These are phyloP conservation scores for Monodelphis domestica DNA, from an alignment of 2,797 vertebrate genomes.

Conservation along the genomic window DNA sequence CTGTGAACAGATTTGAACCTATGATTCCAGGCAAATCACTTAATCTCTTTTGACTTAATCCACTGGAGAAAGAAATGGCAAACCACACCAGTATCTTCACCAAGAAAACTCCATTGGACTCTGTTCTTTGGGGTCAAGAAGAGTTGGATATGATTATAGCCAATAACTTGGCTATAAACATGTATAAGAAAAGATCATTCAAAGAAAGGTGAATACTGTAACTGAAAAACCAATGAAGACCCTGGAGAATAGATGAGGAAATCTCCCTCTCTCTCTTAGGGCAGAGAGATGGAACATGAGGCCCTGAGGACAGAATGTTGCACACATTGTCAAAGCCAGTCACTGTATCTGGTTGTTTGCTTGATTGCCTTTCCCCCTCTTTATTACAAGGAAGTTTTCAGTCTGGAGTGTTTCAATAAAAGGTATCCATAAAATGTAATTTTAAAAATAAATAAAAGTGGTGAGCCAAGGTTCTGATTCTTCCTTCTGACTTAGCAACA, in stretches of 20 bases:
- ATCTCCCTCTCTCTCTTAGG: not conserved
- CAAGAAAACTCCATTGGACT: not conserved
- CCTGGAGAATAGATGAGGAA: not conserved
- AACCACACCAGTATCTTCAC: not conserved
- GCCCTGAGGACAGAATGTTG: not conserved
- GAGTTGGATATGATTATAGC: not conserved
- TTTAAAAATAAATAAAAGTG: not conserved
- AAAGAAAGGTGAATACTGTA: not conserved
- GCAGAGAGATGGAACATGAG: not conserved
- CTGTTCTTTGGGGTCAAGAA: not conserved
- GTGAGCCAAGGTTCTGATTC: not conserved
- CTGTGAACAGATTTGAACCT: too few relatives aligned
- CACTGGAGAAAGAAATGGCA: not conserved
- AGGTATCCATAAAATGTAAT: not conserved
- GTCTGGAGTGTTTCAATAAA: not conserved
- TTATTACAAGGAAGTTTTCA: not conserved
- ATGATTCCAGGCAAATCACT: not conserved
- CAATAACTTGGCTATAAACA: not conserved
- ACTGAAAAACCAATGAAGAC: not conserved
- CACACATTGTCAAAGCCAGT: not conserved
- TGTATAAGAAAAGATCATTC: not conserved
- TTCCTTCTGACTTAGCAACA: not conserved
- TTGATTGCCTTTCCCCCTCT: not conserved
- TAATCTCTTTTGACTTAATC: not conserved
- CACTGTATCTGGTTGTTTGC: not conserved